Base-by-base conservation (phyloP, 2,797 vertebrate species). In the Phyllotis vaccarum region DNA sequence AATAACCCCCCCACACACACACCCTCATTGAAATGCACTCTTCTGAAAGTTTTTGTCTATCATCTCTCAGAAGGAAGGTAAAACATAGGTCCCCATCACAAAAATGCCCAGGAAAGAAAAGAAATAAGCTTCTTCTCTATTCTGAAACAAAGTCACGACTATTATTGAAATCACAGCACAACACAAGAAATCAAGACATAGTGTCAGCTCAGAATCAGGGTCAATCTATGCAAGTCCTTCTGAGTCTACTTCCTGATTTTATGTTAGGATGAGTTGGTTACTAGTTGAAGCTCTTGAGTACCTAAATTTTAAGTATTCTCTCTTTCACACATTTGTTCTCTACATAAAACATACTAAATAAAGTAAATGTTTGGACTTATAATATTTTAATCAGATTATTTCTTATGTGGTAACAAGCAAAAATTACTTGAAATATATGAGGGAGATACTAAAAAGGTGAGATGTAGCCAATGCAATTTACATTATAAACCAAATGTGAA, bases 251-350 rank as follows among this genome's bases (percentile, higher is more conserved):
- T 95, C 46, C 21, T 66, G 5, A 2, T 79, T 8, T 68, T 40
- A 58, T 31, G 6, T 46, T 40, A 7, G 31, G 29, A 24, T 88
- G 37, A 72, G 19, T 40, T 24, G n/a, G 56, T 49, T 31, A 64
- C 19, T 31, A 16, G 46, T 2, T 34, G 27, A 21, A 49, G 43
- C 22, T 66, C n/a, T 46, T 9, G 29, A 52, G 24, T 13, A 49
- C 54, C 80, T 93, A 91, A 95, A 93, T 86, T 68, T 88, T 90
- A 91, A 96, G 79, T 76, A 75, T 21, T 83, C 81, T 68, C 31
- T n/a, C n/a, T 93, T 80, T 74, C 58, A 62, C 37, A 52, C 21
- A 70, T 92, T 81, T 68, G 21, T 54, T 90, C 52, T 16, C 93
- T 82, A 81, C 5, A 90, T 40, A 6, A 94, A 93, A 93, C 17